These are phyloP conservation scores for Parapristionchus giblindavisi DNA, from an alignment of 2,888 invertebrate genomes.

Conservation along the genomic window DNA sequence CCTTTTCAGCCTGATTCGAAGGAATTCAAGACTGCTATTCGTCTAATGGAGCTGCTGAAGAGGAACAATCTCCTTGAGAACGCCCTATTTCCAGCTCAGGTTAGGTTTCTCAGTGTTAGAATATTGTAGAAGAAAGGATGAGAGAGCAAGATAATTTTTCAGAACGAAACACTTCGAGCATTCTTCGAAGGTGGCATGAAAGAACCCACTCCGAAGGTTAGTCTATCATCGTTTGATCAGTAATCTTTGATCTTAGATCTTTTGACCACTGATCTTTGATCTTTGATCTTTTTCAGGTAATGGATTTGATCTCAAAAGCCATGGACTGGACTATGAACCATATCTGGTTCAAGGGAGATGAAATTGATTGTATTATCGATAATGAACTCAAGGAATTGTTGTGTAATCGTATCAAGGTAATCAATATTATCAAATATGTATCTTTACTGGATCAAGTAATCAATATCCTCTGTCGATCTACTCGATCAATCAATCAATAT, in stretches of 20 bases:
- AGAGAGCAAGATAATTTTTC: neutral
- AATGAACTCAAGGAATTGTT: constrained; percentile 21
- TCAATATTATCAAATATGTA: neutral
- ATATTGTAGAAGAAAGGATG: neutral
- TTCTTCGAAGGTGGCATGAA: constrained; percentile 35
- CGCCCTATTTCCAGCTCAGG: constrained; percentile 15
- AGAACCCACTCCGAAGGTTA: constrained; percentile 21
- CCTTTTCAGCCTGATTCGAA: neutral
- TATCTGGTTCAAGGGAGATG: constrained; percentile 25
- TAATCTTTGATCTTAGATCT: too few relatives aligned
- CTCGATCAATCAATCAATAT: too few relatives aligned
- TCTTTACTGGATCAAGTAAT: neutral
- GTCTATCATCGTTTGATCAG: neutral
- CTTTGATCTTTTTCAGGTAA: neutral
- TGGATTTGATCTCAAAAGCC: constrained; percentile 28
- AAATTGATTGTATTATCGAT: constrained; percentile 28
- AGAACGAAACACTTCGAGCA: constrained; percentile 10
- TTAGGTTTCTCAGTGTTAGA: neutral
- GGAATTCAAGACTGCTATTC: constrained; percentile 21
- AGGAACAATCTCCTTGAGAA: constrained; percentile 33
- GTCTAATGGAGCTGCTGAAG: constrained; percentile 27
- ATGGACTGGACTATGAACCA: constrained; percentile 13
- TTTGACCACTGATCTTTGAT: neutral
- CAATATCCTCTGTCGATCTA: too few relatives aligned
- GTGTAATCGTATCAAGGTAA: constrained; percentile 14